A percentile compares a stretch with the other conserved stretches of the same genome.
phyloP scores from a whole-genome alignment of 2,797 vertebrate species.

The Aphelocoma californica region DNA sequence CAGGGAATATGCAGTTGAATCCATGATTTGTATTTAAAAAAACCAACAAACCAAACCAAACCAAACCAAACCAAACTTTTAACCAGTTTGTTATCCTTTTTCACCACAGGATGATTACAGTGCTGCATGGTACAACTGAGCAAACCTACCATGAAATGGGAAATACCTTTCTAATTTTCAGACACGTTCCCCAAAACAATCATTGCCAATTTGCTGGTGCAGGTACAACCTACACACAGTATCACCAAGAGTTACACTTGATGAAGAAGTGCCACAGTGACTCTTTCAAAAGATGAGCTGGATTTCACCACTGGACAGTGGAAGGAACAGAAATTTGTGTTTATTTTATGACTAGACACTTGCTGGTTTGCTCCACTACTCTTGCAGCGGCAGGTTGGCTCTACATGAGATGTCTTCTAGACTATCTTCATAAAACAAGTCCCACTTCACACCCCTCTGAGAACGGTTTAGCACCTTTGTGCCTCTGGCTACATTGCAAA shows the following conservation, averaged over 20 bases:
- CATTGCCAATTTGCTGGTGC: neutral
- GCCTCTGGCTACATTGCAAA: neutral
- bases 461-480: neutral
- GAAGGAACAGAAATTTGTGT: neutral
- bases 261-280: neutral
- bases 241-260: neutral
- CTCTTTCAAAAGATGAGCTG: neutral
- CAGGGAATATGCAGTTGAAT: neutral
- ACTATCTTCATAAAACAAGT: neutral
- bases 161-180: neutral
- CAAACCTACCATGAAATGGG: neutral
- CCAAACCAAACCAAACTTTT: too few relatives aligned
- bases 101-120: neutral
- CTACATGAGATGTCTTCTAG: neutral
- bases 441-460: neutral
- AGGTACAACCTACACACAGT: neutral
- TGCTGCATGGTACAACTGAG: neutral
- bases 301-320: neutral
- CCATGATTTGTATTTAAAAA: neutral
- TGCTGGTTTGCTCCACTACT: neutral
- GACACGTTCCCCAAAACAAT: neutral
- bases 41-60: neutral
- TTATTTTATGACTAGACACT: neutral
- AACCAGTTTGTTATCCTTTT: neutral
- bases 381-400: neutral